Conservation (phyloP, 2,888 invertebrate genomes). For the Thecocarcelia acutangulata region DNA sequence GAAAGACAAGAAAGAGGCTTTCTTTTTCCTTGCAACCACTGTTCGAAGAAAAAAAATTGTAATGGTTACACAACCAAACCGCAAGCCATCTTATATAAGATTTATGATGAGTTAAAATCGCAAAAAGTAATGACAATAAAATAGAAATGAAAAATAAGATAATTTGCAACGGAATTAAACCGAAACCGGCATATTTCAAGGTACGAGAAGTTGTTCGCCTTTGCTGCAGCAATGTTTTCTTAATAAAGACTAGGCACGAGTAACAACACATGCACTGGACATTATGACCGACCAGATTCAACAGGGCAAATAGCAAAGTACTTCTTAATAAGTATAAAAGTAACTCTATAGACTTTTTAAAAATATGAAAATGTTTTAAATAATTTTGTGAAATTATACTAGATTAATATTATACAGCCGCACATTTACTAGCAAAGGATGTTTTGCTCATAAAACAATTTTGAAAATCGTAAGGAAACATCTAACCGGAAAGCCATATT, state of each 20-base stretch:
- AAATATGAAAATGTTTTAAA: no score
- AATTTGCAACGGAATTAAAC: constrained; percentile 7
- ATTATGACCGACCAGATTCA: background rate
- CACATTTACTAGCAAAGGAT: no score
- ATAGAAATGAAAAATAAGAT: constrained; percentile 8
- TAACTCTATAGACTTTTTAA: no score
- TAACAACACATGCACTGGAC: background rate
- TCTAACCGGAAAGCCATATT: no score
- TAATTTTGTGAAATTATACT: no score
- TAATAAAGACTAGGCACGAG: constrained; percentile 31
- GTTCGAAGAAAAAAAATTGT: background rate
- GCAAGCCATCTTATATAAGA: constrained; percentile 46
- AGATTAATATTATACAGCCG: no score
- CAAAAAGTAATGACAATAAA: constrained; percentile 45
- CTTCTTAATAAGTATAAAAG: no score
- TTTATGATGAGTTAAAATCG: constrained; percentile 62
- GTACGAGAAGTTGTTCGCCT: constrained; percentile 33
- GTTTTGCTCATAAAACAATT: no score
- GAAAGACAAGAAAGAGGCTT: no score
- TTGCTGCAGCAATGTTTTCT: constrained; percentile 57
- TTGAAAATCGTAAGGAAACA: no score
- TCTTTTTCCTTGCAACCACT: background rate
- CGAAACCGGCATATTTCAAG: background rate
- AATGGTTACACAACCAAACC: constrained; percentile 6
- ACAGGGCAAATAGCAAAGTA: no score